Base-by-base conservation (phyloP, 2,888 invertebrate species). In the Bugulina stolonifera region DNA sequence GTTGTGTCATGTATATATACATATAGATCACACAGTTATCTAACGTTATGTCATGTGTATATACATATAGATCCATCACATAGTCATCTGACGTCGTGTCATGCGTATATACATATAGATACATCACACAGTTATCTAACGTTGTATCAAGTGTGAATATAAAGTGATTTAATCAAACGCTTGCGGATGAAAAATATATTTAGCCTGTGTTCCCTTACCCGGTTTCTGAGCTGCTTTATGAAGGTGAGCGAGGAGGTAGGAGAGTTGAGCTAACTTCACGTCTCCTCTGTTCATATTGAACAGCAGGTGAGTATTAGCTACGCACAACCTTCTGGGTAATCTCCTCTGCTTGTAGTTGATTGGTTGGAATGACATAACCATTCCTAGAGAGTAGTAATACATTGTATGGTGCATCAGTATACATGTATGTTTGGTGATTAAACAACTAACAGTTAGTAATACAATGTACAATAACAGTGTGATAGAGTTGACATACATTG, bases 251-350 rank as follows among this genome's bases (percentile, higher is more conserved):
- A 99, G 85, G 10, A 99, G 86, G 52, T 93, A 82, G 79, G 92
- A 91, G 54, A 91, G 86, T 85, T 99, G 98, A 0, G 93, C 94
- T 35, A 97, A 86, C 77, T 95, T 89, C 0, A 97, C 89, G 82
- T 98, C 97, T 27, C 91, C 90, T 54, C 98, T 87, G 76, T 86
- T 89, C 0, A 93, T 94, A 87, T 98, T 98, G 84, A 91, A 99
- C 14, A 98, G 86, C 69, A 99, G 87, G 85, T 99, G 99, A 0
- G 98, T 98, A 18, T 94, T 98, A 1, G 93, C 93, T 0, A 98
- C 89, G 71, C 93, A 88, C 55, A 96, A 64, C 57, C 35, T 73
- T 70, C 69, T 71, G 23, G 35, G 74, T 27, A 64, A 72, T 32
- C 75, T 71, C 69, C 71, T 52, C 90, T 72, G 10, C 32, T 32